phyloP scores from a whole-genome alignment of 2,797 vertebrate species.

The Spinibarbus caldwelli region DNA sequence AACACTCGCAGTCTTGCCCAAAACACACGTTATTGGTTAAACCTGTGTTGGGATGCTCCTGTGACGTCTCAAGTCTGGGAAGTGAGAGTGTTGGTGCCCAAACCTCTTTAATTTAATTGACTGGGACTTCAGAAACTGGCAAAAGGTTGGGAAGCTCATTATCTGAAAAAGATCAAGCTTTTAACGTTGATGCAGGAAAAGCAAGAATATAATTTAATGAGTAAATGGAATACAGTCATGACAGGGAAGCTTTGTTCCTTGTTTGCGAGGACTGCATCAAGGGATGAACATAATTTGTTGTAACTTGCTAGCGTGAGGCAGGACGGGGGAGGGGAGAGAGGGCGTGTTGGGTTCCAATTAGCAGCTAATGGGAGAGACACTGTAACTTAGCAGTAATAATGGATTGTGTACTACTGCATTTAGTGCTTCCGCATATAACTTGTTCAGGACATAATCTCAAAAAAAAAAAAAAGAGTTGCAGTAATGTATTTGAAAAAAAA shows the following conservation, averaged over 20 bases:
- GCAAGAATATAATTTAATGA: slow-evolving; percentile 61
- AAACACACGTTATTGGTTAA: no score
- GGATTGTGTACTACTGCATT: slow-evolving; percentile 40
- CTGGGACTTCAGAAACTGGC: slow-evolving; percentile 49
- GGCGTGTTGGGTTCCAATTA: slow-evolving; percentile 41
- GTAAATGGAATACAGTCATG: slow-evolving; percentile 62
- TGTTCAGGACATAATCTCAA: no score
- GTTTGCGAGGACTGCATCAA: slow-evolving; percentile 52
- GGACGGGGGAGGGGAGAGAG: slow-evolving; percentile 18
- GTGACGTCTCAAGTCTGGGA: slow-evolving; percentile 14
- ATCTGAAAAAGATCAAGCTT: slow-evolving; percentile 61
- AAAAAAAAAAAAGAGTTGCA: no score
- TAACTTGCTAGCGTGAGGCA: slow-evolving; percentile 39
- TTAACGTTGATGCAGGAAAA: slow-evolving; percentile 57
- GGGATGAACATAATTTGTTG: slow-evolving; percentile 54
- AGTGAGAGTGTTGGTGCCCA: slow-evolving; percentile 32
- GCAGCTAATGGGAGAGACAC: slow-evolving; percentile 35
- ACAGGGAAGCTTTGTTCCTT: slow-evolving; percentile 46
- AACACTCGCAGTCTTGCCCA: not conserved
- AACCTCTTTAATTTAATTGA: slow-evolving; percentile 58
- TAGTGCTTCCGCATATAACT: slow-evolving; percentile 40
- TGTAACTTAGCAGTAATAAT: slow-evolving; percentile 20
- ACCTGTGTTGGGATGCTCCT: not conserved
- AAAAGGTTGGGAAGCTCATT: slow-evolving; percentile 63
- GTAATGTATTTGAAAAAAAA: not conserved